phyloP scores from a whole-genome alignment of 1,140 invertebrate species.

The Drosophila setifemur region DNA sequence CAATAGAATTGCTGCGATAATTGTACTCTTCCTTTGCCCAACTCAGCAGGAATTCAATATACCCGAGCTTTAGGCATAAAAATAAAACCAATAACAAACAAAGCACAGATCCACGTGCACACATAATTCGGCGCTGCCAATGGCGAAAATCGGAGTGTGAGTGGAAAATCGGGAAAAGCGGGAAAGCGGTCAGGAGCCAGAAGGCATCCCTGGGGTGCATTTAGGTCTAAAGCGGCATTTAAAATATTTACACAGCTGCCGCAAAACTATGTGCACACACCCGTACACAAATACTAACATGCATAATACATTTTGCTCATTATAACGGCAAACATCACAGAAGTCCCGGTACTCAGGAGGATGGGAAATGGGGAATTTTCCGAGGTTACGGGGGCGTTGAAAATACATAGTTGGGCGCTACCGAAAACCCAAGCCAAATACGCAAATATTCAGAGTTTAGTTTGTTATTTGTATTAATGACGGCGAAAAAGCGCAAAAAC shows the following conservation, averaged over 20 bases:
- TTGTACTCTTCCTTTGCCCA: no score
- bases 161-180: not conserved
- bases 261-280: conserved; percentile 60
- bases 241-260: conserved; percentile 70
- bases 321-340: conserved; percentile 62
- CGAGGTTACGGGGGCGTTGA: conserved; percentile 25
- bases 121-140: conserved; percentile 2
- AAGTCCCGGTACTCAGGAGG: not conserved
- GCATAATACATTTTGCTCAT: conserved; percentile 62
- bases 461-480: conserved; percentile 75
- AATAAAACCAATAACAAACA: conserved; percentile 8
- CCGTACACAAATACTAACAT: conserved; percentile 28
- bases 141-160: not conserved
- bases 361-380: not conserved
- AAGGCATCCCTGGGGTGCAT: conserved; percentile 47
- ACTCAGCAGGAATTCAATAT: not conserved
- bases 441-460: conserved; percentile 61
- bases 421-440: conserved; percentile 11
- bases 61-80: not conserved
- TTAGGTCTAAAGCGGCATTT: conserved; percentile 64
- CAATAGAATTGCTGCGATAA: no score
- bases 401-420: conserved; percentile 18
- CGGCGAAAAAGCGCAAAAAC: conserved; percentile 71
- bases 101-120: not conserved
- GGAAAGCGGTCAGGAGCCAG: not conserved